Evolutionary conservation across 2,797 vertebrate species (phyloP), one percentile per base, ranked within the genome.

Genomic region (Molossus molossus): DNA sequence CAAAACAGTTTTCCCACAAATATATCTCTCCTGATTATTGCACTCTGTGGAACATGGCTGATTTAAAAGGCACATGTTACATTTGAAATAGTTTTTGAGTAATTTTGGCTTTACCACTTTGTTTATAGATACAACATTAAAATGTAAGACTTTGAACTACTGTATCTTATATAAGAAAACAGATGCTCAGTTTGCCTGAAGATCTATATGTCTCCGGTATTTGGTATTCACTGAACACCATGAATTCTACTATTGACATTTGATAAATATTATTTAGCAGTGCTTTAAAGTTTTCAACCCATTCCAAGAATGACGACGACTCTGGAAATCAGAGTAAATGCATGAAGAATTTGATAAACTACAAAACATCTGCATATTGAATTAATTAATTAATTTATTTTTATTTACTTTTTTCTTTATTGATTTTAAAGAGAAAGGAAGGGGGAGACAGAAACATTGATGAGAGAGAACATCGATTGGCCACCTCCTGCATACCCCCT

Each of bases 21-120:
- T 84, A 58, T 83, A 40, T 45, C 9, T 45, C 9, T 21, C 21
- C 29, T 33, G 50, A 27, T 0, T 37, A 64, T 48, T 88, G 29
- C 40, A 29, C n/a, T n/a, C 18, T 55, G 72, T n/a, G 70, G 20
- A 77, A 25, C 69, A 4, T 84, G 69, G 29, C 53, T 91, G 60
- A 73, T 90, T 83, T 90, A 82, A 79, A 84, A 77, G 62, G 80
- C 53, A 89, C 70, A 72, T 33, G 64, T 23, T 64, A 65, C 23
- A 65, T 72, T 89, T 82, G 72, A 69, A 81, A 86, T 48, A 50
- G 11, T 70, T 72, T 58, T 86, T 62, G 45, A 88, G 33, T 87
- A 83, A 86, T 87, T 69, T 95, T 94, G 55, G 29, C 50, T 76
- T 92, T 60, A 77, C 10, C 48, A 90, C 48, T 75, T 69, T 86